Evolutionary conservation across 2,113 vertebrate genomes (phyloP).

Genomic region (Prochilodus magdalenae): DNA sequence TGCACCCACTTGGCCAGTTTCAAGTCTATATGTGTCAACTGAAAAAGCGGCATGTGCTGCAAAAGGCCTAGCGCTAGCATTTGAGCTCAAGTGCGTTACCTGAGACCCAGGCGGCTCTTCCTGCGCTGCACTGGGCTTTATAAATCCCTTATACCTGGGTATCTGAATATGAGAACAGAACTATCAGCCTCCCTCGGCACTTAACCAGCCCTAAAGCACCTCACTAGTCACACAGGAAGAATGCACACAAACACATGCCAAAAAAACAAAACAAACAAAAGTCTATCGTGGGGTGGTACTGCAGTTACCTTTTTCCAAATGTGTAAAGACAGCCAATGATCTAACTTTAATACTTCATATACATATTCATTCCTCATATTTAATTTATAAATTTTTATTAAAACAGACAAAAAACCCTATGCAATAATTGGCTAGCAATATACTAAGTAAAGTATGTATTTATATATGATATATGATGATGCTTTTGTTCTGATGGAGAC

Average conservation of each 20-base stretch:
- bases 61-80: not conserved
- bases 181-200: conserved; percentile 43
- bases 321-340: not conserved
- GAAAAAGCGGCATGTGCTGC: conserved; percentile 34
- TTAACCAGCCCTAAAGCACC: not conserved
- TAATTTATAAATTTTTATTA: too few relatives aligned
- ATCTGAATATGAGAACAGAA: conserved; percentile 73
- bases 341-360: too few relatives aligned
- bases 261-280: not conserved
- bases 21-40: not conserved
- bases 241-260: not conserved
- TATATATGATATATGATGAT: too few relatives aligned
- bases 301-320: not conserved
- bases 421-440: too few relatives aligned
- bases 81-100: conserved; percentile 61
- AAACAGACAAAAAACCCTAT: too few relatives aligned
- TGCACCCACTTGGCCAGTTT: not conserved
- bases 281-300: not conserved
- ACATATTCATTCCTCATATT: too few relatives aligned
- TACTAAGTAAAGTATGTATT: too few relatives aligned
- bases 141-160: conserved; percentile 72
- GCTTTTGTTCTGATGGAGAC: too few relatives aligned
- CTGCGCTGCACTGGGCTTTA: conserved; percentile 62
- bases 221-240: not conserved
- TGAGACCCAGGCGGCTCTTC: conserved; percentile 63